These are phyloP conservation scores for Gymnarchus niloticus DNA, from an alignment of 2,113 vertebrate species.

Conservation along the genomic window DNA sequence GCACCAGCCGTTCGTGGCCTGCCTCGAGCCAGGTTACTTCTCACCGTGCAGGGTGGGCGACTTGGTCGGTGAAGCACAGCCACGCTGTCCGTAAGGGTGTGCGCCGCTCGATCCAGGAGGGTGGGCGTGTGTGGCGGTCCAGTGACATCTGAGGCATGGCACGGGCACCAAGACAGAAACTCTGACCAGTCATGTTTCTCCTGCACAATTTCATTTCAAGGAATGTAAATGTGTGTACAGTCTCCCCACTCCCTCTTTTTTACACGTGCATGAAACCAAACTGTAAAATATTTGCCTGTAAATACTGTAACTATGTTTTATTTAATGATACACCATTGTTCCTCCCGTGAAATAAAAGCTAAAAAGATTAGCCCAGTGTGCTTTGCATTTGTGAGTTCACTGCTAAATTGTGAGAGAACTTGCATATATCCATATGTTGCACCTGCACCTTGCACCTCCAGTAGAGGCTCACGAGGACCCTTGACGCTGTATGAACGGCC, in stretches of 20 bases:
- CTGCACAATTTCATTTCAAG: slow-evolving; percentile 55
- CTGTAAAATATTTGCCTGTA: slow-evolving; percentile 60
- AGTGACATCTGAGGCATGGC: not conserved
- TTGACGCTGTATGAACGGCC: not conserved
- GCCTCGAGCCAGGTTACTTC: not conserved
- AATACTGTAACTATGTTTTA: slow-evolving; percentile 62
- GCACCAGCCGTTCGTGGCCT: not conserved
- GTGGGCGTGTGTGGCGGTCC: not conserved
- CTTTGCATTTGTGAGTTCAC: not conserved
- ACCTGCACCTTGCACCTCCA: not conserved
- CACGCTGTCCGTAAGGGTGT: not conserved
- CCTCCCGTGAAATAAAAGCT: slow-evolving; percentile 31
- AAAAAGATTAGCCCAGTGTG: not conserved
- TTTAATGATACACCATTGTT: slow-evolving; percentile 54
- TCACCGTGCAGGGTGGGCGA: not conserved
- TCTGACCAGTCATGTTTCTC: slow-evolving; percentile 59
- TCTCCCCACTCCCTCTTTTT: slow-evolving; percentile 40
- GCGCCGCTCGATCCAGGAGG: not conserved
- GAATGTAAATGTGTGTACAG: slow-evolving; percentile 60
- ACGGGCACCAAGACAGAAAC: slow-evolving; percentile 41
- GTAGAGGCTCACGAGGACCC: not conserved
- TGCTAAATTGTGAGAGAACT: not conserved
- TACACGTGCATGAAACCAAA: slow-evolving; percentile 56
- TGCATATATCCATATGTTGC: not conserved
- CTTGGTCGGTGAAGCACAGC: not conserved